Evolutionary conservation across 1,140 invertebrate genomes (phyloP), one percentile per base, ranked within the genome.

Genomic region (Araneus ventricosus): DNA sequence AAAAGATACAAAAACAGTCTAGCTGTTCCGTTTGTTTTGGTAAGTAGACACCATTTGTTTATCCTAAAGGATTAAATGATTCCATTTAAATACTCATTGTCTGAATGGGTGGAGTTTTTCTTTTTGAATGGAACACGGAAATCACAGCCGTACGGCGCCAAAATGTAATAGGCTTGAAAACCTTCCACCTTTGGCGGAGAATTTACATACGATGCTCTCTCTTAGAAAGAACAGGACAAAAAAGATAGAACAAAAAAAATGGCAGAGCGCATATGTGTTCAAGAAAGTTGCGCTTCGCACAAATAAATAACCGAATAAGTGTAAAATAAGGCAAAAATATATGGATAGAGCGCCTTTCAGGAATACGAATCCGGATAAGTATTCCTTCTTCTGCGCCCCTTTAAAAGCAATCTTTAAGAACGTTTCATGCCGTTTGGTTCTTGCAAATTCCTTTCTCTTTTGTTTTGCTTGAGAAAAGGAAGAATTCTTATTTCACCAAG

Each of bases 341-440:
- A 61, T 57, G 59, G n/a, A 91, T 85, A 41, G 67, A 91, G 90
- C 75, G 22, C 70, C 59, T 91, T 91, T 85, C 52, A 84, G 67
- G 79, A 84, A 84, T 91, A 34, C 75, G 90, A 91, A 91, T 91
- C 80, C 39, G 90, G 45, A 52, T 91, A 91, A 91, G 90, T 91
- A 91, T 91, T 91, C 90, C 90, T 91, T 91, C 82, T 85, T n/a
- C 37, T 37, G 34, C 52, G 17, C 39, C 59, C 79, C 63, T 93
- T 93, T 93, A 93, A 93, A 93, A 93, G 91, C 91, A 93, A 93
- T 93, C 82, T 93, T 88, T 39, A 87, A 86, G 91, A 93, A 88
- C 91, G 91, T 93, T 93, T 93, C 84, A 79, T 93, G 91, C 84
- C 75, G 79, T 88, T 93, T 93, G 84, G 82, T 88, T 93, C 52